A percentile compares a stretch with the other conserved stretches of the same genome.
phyloP scores from a whole-genome alignment of 1,140 invertebrate genomes.

The Physella acuta region DNA sequence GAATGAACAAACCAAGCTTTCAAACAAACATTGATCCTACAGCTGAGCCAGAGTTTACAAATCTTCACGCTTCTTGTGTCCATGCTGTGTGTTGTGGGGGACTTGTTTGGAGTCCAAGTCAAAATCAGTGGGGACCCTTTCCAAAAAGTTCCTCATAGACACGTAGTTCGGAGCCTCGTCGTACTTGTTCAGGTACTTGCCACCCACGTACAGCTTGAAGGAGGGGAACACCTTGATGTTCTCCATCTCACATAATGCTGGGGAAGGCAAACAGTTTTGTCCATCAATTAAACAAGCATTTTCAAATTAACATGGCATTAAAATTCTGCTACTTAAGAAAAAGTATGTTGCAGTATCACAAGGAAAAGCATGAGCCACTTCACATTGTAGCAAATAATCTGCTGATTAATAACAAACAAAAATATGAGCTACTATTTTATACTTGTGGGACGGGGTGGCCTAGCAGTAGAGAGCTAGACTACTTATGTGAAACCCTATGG shows the following conservation, averaged over 20 bases:
- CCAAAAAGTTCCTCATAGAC: slow-evolving; percentile 7
- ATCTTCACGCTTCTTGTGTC: too few species aligned
- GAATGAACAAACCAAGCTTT: too few species aligned
- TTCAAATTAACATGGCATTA: too few species aligned
- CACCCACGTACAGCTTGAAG: slow-evolving; percentile 15
- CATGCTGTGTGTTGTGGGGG: neutral
- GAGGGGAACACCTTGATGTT: neutral
- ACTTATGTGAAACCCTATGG: too few species aligned
- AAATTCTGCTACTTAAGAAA: too few species aligned
- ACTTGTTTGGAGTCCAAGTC: neutral
- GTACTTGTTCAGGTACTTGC: slow-evolving; percentile 9
- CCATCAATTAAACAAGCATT: neutral
- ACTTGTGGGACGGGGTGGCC: too few species aligned
- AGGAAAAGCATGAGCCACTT: neutral
- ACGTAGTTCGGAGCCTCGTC: neutral
- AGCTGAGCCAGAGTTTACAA: neutral
- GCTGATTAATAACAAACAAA: too few species aligned
- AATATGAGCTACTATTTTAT: too few species aligned
- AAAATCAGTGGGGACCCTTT: neutral
- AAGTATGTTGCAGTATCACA: neutral
- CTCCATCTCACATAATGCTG: slow-evolving; percentile 5
- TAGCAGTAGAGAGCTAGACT: too few species aligned
- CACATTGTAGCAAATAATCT: neutral
- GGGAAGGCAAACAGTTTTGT: neutral
- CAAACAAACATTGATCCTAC: too few species aligned